phyloP scores from a whole-genome alignment of 2,888 invertebrate species.

The Drosophila fulvimacula region DNA sequence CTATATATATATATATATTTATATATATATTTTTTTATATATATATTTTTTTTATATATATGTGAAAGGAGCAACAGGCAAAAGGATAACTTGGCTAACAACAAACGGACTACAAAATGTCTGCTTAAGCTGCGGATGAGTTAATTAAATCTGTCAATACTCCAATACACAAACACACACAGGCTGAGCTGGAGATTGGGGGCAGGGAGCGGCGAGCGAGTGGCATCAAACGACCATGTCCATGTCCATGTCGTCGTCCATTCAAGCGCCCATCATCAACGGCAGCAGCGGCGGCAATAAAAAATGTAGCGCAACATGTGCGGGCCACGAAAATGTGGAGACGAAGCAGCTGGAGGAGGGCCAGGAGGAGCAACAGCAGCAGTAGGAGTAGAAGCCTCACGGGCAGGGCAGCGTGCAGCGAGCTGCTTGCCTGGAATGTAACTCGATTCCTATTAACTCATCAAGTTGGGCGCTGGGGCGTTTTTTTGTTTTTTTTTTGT shows the following conservation, averaged over 20 bases:
- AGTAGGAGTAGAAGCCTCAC: background rate
- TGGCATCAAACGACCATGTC: constrained; percentile 68
- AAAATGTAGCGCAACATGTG: constrained; percentile 73
- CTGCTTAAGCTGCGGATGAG: constrained; percentile 79
- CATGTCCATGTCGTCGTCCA: constrained; percentile 72
- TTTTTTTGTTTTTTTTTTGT: constrained; percentile 46
- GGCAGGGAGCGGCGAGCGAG: constrained; percentile 19
- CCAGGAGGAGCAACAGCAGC: background rate
- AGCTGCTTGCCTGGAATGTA: constrained; percentile 79
- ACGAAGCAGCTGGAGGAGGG: background rate
- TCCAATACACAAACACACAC: constrained; percentile 42
- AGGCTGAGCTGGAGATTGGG: constrained; percentile 17
- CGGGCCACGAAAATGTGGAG: constrained; percentile 46
- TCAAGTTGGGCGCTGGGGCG: constrained; percentile 79
- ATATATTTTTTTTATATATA: background rate
- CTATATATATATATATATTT: background rate
- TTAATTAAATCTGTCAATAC: constrained; percentile 82
- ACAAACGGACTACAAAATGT: constrained; percentile 69
- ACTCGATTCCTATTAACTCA: constrained; percentile 84
- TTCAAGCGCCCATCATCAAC: constrained; percentile 69
- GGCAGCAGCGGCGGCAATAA: constrained; percentile 61
- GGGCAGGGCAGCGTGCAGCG: constrained; percentile 18
- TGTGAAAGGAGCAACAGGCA: constrained; percentile 42
- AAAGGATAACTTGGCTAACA: constrained; percentile 57
- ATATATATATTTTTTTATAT: background rate